phyloP scores from a whole-genome alignment of 2,888 invertebrate species.

The Drosophila demipolita region DNA sequence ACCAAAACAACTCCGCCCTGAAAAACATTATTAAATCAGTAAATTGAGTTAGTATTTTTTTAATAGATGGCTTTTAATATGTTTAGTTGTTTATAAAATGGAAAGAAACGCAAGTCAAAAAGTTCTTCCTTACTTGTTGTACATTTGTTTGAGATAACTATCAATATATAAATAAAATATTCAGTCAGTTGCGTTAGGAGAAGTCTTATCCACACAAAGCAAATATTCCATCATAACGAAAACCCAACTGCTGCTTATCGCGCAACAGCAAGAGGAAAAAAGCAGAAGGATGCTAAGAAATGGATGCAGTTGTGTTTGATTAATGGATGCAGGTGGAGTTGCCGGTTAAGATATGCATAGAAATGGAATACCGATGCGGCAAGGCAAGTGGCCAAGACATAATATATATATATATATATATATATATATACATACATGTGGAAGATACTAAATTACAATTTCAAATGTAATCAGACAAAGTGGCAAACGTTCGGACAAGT shows the following conservation, averaged over 20 bases:
- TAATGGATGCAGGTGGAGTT: slow-evolving; percentile 49
- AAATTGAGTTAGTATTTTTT: not conserved
- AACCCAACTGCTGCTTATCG: not conserved
- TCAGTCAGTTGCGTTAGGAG: not conserved
- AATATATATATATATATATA: slow-evolving; percentile 26
- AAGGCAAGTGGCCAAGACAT: slow-evolving; percentile 47
- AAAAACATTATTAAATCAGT: not conserved
- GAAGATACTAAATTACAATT: slow-evolving; percentile 83
- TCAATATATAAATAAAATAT: not conserved
- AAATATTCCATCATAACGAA: not conserved
- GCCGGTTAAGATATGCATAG: slow-evolving; percentile 41
- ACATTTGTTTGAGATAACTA: not conserved
- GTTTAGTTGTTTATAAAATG: not conserved
- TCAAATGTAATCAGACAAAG: slow-evolving; percentile 85
- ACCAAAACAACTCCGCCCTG: slow-evolving; percentile 95
- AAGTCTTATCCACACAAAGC: not conserved
- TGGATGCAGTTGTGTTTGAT: slow-evolving; percentile 45
- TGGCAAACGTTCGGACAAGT: slow-evolving; percentile 62
- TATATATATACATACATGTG: not conserved
- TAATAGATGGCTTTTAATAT: not conserved
- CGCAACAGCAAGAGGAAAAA: not conserved
- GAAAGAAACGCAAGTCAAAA: not conserved
- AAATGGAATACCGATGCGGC: slow-evolving; percentile 67
- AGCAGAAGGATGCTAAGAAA: not conserved
- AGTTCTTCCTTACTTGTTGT: not conserved